Evolutionary conservation across 2,888 invertebrate genomes (phyloP).

Genomic region (Cordilura impudica): DNA sequence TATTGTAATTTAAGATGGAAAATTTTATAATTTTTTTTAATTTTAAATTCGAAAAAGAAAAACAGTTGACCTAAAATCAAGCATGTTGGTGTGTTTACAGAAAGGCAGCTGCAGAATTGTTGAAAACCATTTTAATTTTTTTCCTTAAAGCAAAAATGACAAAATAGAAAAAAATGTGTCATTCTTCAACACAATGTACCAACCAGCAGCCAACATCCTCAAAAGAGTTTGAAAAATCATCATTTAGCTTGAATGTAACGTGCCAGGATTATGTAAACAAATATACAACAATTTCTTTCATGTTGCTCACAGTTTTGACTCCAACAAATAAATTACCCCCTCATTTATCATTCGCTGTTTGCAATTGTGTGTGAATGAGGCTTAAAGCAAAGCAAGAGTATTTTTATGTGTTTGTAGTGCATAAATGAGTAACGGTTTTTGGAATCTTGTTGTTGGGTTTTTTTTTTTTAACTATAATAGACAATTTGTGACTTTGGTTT

Average conservation of each 20-base stretch:
- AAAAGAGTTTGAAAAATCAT: slow-evolving; percentile 7
- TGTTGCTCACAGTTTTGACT: slow-evolving; percentile 12
- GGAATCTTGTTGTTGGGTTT: background rate
- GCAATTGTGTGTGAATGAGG: background rate
- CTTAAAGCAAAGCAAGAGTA: background rate
- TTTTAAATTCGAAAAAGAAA: slow-evolving; percentile 34
- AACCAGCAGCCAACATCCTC: background rate
- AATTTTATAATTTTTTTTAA: slow-evolving; percentile 7
- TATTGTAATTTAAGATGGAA: background rate
- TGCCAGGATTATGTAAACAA: slow-evolving; percentile 61
- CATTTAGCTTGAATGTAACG: slow-evolving; percentile 35
- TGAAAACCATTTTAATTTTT: background rate
- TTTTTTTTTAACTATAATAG: background rate
- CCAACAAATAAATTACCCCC: background rate
- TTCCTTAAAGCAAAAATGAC: background rate
- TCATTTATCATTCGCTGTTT: background rate
- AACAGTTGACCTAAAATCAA: slow-evolving; percentile 46
- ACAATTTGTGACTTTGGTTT: background rate
- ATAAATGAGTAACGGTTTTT: background rate
- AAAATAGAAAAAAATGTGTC: slow-evolving; percentile 5
- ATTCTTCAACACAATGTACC: background rate
- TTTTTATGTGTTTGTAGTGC: background rate
- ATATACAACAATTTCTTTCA: slow-evolving; percentile 7
- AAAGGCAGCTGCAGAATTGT: background rate
- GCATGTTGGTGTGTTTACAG: background rate